Conservation (phyloP, 2,888 invertebrate genomes). For the Acronicta aceris region DNA sequence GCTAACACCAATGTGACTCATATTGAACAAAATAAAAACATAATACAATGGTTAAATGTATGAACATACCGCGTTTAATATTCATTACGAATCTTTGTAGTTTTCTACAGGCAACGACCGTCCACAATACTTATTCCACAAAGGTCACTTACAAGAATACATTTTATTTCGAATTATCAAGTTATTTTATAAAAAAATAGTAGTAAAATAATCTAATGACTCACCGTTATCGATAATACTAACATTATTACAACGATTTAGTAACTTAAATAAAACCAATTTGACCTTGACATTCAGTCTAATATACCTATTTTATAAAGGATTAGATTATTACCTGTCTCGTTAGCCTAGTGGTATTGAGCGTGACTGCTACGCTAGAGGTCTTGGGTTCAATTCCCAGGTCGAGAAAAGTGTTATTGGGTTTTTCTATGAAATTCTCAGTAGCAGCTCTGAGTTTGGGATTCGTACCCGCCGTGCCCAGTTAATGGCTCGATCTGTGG, state of each 20-base stretch:
- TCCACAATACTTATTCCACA: conserved; percentile 14
- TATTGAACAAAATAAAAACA: conserved; percentile 2
- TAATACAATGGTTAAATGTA: conserved; percentile 27
- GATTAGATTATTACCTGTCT: too few relatives aligned
- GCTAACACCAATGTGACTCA: neutral
- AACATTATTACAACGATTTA: conserved; percentile 2
- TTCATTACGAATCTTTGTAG: conserved; percentile 37
- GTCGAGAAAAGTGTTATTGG: too few relatives aligned
- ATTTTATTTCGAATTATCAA: conserved; percentile 4
- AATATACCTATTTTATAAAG: conserved; percentile 2
- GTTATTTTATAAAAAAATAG: conserved; percentile 1
- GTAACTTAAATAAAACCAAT: neutral
- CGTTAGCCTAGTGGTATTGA: too few relatives aligned
- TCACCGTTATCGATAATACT: conserved; percentile 28
- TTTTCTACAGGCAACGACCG: conserved; percentile 41
- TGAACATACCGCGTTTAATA: conserved; percentile 26
- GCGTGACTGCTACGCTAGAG: too few relatives aligned
- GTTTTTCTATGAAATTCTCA: too few relatives aligned
- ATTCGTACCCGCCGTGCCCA: too few relatives aligned
- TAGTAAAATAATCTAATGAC: conserved; percentile 19
- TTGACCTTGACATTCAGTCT: conserved; percentile 21
- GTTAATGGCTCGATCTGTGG: too few relatives aligned
- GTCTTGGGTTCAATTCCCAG: too few relatives aligned
- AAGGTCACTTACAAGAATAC: conserved; percentile 22
- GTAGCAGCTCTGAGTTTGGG: too few relatives aligned